Conservation (phyloP, 2,888 invertebrate species). For the Sphecodes monilicornis region DNA sequence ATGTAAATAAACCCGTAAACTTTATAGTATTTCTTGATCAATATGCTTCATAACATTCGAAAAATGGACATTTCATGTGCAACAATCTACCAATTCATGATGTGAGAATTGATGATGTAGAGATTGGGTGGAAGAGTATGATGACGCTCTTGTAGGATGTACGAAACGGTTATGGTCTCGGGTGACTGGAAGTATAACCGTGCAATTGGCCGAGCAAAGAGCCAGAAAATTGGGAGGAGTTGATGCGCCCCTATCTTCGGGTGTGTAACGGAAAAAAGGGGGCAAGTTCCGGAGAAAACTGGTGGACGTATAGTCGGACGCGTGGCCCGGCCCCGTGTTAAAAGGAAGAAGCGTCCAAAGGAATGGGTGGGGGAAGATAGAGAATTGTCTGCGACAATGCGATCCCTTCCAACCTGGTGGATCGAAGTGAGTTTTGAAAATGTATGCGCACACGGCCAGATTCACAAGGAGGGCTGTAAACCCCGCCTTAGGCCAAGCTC, state of each 20-base stretch:
- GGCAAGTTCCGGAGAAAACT: constrained; percentile 46
- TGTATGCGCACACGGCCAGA: constrained; percentile 84
- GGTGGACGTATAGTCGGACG: constrained; percentile 53
- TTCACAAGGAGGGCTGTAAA: constrained; percentile 84
- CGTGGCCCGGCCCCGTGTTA: constrained; percentile 51
- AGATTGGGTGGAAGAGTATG: too few relatives aligned
- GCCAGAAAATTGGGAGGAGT: constrained; percentile 63
- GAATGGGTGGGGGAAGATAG: constrained; percentile 53
- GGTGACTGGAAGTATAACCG: constrained; percentile 30
- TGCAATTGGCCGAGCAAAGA: constrained; percentile 59
- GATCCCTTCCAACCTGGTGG: constrained; percentile 72
- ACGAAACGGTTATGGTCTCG: background rate
- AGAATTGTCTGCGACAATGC: constrained; percentile 70
- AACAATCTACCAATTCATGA: too few relatives aligned
- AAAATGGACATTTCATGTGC: too few relatives aligned
- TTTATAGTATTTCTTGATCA: too few relatives aligned
- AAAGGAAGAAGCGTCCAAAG: constrained; percentile 38
- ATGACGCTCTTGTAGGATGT: too few relatives aligned
- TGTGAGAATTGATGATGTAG: too few relatives aligned
- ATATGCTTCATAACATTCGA: too few relatives aligned
- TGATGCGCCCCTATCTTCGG: constrained; percentile 55
- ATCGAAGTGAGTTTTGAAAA: constrained; percentile 78
- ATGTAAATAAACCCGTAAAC: too few relatives aligned
- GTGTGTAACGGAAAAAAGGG: constrained; percentile 45
- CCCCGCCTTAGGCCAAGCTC: constrained; percentile 82